Evolutionary conservation across 2,888 invertebrate species (phyloP).

Genomic region (Prenolepis imparis): DNA sequence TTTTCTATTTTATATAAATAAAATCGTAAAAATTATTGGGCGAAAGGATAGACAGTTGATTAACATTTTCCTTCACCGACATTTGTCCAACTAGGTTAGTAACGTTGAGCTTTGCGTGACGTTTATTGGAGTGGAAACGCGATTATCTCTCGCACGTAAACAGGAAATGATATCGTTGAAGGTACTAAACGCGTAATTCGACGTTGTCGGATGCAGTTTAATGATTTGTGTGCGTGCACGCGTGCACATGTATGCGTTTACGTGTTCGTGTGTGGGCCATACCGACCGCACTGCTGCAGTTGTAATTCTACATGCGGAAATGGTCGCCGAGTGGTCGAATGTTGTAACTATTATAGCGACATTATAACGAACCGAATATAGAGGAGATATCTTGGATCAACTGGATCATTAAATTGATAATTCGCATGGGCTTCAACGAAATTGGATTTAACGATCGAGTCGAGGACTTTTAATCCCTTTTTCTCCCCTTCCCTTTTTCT

Average conservation of each 20-base stretch:
- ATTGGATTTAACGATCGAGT: not conserved
- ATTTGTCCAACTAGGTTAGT: constrained; percentile 23
- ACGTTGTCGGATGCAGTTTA: constrained; percentile 33
- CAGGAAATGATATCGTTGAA: constrained; percentile 55
- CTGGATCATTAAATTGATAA: not conserved
- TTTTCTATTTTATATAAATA: not conserved
- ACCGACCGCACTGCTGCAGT: constrained; percentile 38
- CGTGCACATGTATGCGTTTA: not conserved
- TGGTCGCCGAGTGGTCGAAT: constrained; percentile 34
- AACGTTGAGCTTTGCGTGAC: constrained; percentile 41
- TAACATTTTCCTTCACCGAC: constrained; percentile 23
- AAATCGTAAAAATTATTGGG: not conserved
- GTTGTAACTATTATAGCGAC: constrained; percentile 38
- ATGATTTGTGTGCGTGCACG: constrained; percentile 22
- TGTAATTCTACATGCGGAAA: constrained; percentile 45
- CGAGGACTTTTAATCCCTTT: not conserved
- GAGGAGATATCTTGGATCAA: constrained; percentile 18
- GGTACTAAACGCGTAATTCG: constrained; percentile 42
- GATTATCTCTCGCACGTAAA: constrained; percentile 50
- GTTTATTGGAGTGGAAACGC: constrained; percentile 48
- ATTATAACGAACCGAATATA: constrained; percentile 17
- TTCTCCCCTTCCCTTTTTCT: not conserved
- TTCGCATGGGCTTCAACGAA: not conserved
- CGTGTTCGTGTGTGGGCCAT: not conserved
- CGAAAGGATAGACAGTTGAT: not conserved